Conservation (phyloP, 2,113 vertebrate genomes). For the Xyliphius kryptos region DNA sequence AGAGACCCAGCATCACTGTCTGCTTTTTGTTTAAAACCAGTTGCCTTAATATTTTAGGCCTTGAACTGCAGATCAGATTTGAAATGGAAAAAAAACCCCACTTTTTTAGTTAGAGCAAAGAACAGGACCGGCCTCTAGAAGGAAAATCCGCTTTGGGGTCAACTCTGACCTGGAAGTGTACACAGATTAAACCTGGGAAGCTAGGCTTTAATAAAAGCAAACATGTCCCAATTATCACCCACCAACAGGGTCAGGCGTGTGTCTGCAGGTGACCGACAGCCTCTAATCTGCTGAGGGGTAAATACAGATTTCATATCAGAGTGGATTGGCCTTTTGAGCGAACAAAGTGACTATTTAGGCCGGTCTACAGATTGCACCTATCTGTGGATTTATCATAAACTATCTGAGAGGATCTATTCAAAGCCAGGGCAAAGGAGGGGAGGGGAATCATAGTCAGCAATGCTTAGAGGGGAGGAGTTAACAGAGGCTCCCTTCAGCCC, state of each 20-base stretch:
- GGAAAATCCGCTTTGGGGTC: slow-evolving; percentile 33
- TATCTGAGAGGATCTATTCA: slow-evolving; percentile 65
- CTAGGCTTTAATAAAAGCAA: slow-evolving; percentile 65
- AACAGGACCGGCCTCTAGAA: slow-evolving; percentile 17
- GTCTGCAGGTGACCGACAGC: slow-evolving; percentile 54
- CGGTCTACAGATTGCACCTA: slow-evolving; percentile 55
- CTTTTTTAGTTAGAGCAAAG: slow-evolving; percentile 43
- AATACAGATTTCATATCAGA: slow-evolving; percentile 56
- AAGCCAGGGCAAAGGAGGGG: slow-evolving; percentile 58
- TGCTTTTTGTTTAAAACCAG: slow-evolving; percentile 58
- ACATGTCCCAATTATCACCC: slow-evolving; percentile 58
- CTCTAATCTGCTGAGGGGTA: slow-evolving; percentile 58
- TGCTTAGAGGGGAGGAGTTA: slow-evolving; percentile 41
- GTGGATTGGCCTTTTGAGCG: slow-evolving; percentile 47
- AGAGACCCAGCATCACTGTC: slow-evolving; percentile 30
- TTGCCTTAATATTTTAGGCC: slow-evolving; percentile 55
- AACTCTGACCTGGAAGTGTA: slow-evolving; percentile 60
- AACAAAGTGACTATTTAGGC: slow-evolving; percentile 47
- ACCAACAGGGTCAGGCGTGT: slow-evolving; percentile 49
- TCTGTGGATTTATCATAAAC: slow-evolving; percentile 65
- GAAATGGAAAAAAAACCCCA: too few species aligned
- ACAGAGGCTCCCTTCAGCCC: slow-evolving; percentile 55
- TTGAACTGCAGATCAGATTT: too few species aligned
- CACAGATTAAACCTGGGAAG: slow-evolving; percentile 56
- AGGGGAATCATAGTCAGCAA: slow-evolving; percentile 54